phyloP scores from a whole-genome alignment of 2,797 vertebrate genomes.

The Galago senegalensis region DNA sequence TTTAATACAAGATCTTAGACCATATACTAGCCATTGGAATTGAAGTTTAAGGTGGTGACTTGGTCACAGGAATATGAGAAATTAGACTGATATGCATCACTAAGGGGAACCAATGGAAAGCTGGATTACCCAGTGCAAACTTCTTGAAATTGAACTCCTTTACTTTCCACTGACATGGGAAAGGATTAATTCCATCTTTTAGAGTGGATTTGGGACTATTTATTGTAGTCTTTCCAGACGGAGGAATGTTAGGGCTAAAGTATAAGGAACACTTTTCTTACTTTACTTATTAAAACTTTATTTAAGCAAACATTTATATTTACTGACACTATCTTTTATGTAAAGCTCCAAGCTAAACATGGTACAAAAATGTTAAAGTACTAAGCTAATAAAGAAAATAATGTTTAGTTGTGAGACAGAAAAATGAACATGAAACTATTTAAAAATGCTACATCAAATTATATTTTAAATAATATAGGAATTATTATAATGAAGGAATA shows the following conservation, averaged over 20 bases:
- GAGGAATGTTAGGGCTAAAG: background rate
- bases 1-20: background rate
- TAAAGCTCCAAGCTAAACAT: background rate
- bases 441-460: background rate
- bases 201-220: background rate
- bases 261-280: background rate
- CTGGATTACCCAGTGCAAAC: background rate
- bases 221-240: background rate
- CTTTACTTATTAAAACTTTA: conserved; percentile 39
- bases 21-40: background rate
- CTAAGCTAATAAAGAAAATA: conserved; percentile 19
- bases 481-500: background rate
- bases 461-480: background rate
- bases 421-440: conserved; percentile 30
- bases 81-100: background rate
- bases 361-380: background rate
- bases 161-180: background rate
- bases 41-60: background rate
- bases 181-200: background rate
- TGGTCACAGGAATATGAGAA: background rate
- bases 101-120: background rate
- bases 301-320: background rate
- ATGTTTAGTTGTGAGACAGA: background rate
- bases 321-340: background rate
- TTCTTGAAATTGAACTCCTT: background rate